Percentiles rank a stretch among this genome's conserved stretches.
Evolutionary conservation across 1,140 invertebrate species (phyloP).

Genomic region (Drosophila bipectinata): DNA sequence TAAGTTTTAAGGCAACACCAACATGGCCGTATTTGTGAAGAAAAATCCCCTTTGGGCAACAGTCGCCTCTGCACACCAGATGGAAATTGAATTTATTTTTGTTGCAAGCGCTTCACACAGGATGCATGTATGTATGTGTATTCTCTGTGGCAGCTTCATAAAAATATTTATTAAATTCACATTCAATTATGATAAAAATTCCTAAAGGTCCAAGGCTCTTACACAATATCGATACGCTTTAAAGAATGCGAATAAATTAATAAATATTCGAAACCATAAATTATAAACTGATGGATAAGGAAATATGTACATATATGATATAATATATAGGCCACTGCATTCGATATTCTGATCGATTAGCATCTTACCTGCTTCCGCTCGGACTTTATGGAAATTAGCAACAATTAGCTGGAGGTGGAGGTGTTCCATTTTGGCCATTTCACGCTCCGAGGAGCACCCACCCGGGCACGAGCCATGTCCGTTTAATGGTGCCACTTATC

Average conservation of each 20-base stretch:
- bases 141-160: not conserved
- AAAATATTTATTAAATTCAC: constrained; percentile 10
- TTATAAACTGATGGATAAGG: not conserved
- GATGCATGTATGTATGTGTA: not conserved
- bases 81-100: constrained; percentile 37
- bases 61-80: constrained; percentile 15
- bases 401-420: constrained; percentile 19
- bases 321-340: constrained; percentile 9
- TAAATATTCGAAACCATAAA: not conserved
- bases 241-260: not conserved
- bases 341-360: constrained; percentile 41
- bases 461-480: constrained; percentile 33
- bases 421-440: constrained; percentile 30
- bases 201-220: not conserved
- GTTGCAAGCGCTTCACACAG: constrained; percentile 8
- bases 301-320: constrained; percentile 13
- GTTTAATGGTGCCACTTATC: constrained; percentile 39
- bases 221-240: not conserved
- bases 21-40: constrained; percentile 24
- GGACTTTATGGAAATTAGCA: constrained; percentile 23
- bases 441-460: constrained; percentile 20
- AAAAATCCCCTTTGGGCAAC: not conserved
- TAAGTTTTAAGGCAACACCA: constrained; percentile 14
- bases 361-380: constrained; percentile 7
- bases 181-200: constrained; percentile 1